These are phyloP conservation scores for Intellagama lesueurii DNA, from an alignment of 2,797 vertebrate species.

Conservation along the genomic window DNA sequence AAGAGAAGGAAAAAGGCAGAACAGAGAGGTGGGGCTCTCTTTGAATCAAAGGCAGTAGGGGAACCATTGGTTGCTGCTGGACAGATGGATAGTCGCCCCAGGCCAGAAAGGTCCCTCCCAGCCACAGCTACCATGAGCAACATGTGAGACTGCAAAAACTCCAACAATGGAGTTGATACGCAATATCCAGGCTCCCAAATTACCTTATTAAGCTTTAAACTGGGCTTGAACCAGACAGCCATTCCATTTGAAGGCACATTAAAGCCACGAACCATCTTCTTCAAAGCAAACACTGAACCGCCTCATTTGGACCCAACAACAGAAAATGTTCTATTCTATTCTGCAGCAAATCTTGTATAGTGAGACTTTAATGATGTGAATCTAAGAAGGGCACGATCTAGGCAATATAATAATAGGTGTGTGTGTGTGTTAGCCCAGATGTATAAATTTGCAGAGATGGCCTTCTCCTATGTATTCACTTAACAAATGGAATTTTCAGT, in stretches of 20 bases:
- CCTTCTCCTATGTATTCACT: background rate
- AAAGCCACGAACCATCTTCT: background rate
- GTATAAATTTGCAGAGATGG: background rate
- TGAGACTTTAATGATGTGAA: too few relatives aligned
- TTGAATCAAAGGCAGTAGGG: too few relatives aligned
- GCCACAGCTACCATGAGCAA: too few relatives aligned
- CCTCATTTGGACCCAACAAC: background rate
- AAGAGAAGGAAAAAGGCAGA: background rate
- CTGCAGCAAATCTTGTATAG: background rate
- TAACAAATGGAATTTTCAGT: background rate
- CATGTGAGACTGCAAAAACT: too few relatives aligned
- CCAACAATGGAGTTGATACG: background rate
- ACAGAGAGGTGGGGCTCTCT: too few relatives aligned
- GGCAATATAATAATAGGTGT: background rate
- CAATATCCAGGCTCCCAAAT: background rate
- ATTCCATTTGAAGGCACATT: background rate
- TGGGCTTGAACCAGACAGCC: background rate
- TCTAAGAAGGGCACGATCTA: too few relatives aligned
- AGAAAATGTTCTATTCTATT: background rate
- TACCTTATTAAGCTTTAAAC: background rate
- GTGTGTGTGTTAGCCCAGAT: background rate
- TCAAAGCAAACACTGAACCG: background rate
- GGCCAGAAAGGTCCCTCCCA: too few relatives aligned
- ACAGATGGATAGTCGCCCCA: too few relatives aligned
- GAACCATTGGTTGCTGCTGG: too few relatives aligned